Percentiles rank a stretch among this genome's conserved stretches.
phyloP scores from a whole-genome alignment of 2,888 invertebrate species.

The Tetramorium bicarinatum region DNA sequence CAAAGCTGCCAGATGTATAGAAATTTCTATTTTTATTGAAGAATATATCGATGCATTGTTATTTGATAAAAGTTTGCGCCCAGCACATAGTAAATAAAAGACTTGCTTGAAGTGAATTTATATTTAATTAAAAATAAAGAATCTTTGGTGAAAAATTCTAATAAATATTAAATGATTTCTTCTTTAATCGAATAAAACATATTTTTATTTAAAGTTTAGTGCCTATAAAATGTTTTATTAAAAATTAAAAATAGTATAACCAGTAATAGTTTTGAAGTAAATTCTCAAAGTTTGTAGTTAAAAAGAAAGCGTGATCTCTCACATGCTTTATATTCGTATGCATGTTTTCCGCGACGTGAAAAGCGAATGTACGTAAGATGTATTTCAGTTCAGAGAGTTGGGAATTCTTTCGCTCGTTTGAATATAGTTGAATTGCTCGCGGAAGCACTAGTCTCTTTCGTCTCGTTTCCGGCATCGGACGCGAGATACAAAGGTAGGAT shows the following conservation, averaged over 20 bases:
- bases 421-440: background rate
- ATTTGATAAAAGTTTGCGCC: background rate
- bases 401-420: slow-evolving; percentile 28
- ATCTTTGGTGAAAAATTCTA: background rate
- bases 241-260: background rate
- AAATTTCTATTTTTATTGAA: slow-evolving; percentile 11
- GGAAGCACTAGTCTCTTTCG: slow-evolving; percentile 26
- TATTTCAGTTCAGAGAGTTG: slow-evolving; percentile 1
- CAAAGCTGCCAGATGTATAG: background rate
- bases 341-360: background rate
- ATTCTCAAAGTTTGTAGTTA: background rate
- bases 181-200: background rate
- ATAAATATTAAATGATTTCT: background rate
- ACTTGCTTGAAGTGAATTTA: background rate
- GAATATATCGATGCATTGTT: background rate
- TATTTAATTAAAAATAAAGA: background rate
- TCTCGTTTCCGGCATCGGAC: background rate
- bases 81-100: background rate
- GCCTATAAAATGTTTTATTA: background rate
- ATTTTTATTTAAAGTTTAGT: background rate
- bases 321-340: background rate
- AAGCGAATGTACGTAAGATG: background rate
- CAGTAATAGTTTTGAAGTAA: background rate
- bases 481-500: slow-evolving; percentile 33
- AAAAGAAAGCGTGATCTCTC: slow-evolving; percentile 7